A percentile compares a stretch with the other conserved stretches of the same genome.
Evolutionary conservation across 2,797 vertebrate genomes (phyloP).

Genomic region (Taeniopygia guttata): DNA sequence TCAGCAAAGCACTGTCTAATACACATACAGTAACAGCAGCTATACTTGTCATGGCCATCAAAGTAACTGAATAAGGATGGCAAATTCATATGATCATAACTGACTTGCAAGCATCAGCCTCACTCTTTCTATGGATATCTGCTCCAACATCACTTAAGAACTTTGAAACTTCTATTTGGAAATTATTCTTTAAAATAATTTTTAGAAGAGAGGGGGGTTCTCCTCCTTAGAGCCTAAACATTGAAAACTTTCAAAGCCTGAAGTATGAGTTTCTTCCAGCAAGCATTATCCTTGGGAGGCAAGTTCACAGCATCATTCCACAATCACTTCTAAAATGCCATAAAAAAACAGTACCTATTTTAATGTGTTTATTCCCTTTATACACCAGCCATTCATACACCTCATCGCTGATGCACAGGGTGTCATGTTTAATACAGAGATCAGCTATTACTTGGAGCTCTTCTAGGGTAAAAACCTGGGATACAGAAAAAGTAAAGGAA

Average conservation of each 20-base stretch:
- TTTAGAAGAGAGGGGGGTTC: neutral
- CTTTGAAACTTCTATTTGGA: neutral
- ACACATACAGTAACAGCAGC: neutral
- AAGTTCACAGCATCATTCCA: neutral
- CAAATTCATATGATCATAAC: neutral
- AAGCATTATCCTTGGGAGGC: neutral
- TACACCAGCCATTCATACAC: slow-evolving; percentile 98
- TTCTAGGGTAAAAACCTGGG: slow-evolving; percentile 85
- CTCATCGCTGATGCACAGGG: slow-evolving; percentile 94
- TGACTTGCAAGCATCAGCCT: neutral
- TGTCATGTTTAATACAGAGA: slow-evolving; percentile 90
- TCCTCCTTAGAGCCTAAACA: neutral
- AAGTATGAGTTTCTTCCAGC: neutral
- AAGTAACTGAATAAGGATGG: neutral
- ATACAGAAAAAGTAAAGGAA: neutral
- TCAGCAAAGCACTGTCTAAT: neutral
- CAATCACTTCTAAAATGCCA: neutral
- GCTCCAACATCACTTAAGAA: neutral
- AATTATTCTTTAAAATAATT: neutral
- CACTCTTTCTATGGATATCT: neutral
- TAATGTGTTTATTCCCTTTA: slow-evolving; percentile 87
- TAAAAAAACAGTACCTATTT: slow-evolving; percentile 84
- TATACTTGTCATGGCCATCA: neutral
- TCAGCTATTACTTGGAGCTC: slow-evolving; percentile 91
- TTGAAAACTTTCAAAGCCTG: neutral